Conservation (phyloP, 2,888 invertebrate species). For the Athalia rosae region DNA sequence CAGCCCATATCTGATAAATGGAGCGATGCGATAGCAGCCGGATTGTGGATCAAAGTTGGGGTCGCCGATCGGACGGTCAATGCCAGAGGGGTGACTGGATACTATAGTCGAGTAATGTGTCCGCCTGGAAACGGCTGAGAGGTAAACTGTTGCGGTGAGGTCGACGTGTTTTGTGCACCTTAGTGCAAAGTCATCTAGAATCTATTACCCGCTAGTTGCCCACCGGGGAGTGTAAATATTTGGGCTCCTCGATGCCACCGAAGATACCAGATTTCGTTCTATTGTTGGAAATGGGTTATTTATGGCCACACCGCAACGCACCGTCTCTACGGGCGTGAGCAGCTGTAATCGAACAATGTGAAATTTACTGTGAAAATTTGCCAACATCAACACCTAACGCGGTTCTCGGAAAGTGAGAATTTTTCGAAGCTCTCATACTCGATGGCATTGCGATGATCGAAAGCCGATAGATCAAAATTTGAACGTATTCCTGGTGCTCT, state of each 20-base stretch:
- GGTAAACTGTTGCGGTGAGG: slow-evolving; percentile 6
- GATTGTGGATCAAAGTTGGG: slow-evolving; percentile 21
- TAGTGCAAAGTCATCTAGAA: slow-evolving; percentile 65
- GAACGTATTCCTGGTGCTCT: not conserved
- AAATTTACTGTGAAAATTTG: slow-evolving; percentile 29
- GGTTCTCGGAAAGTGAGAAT: not conserved
- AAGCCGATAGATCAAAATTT: not conserved
- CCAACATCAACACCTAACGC: not conserved
- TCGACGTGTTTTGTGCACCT: slow-evolving; percentile 54
- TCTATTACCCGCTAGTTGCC: slow-evolving; percentile 62
- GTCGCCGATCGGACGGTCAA: not conserved
- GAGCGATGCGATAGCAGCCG: slow-evolving; percentile 40
- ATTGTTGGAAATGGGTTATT: slow-evolving; percentile 61
- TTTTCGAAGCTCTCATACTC: not conserved
- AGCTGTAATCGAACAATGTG: slow-evolving; percentile 43
- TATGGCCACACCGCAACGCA: slow-evolving; percentile 52
- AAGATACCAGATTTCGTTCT: slow-evolving; percentile 53
- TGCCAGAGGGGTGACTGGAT: slow-evolving; percentile 24
- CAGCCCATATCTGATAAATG: slow-evolving; percentile 51
- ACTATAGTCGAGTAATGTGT: not conserved
- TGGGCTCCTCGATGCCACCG: slow-evolving; percentile 53
- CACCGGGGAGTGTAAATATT: slow-evolving; percentile 63
- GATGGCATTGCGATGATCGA: not conserved
- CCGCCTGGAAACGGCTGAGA: slow-evolving; percentile 12
- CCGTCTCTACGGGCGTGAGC: slow-evolving; percentile 48